These are phyloP conservation scores for Triplophysa bombifrons DNA, from an alignment of 2,797 vertebrate species.

Conservation along the genomic window DNA sequence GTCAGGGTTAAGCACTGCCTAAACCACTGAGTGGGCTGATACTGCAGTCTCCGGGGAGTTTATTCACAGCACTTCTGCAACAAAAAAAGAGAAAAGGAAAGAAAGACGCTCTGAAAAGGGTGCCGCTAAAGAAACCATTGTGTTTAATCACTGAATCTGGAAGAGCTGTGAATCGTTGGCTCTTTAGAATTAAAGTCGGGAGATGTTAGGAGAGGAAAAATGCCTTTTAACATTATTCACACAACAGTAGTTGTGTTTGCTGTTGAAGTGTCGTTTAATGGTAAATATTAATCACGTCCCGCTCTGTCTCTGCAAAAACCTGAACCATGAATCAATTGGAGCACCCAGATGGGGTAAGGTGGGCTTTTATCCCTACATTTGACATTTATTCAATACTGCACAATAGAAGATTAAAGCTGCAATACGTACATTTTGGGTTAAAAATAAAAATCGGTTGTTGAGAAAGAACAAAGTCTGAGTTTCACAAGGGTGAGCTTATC, in stretches of 20 bases:
- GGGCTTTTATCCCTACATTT: not conserved
- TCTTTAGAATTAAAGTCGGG: not conserved
- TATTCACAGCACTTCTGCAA: constrained; percentile 57
- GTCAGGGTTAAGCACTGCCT: constrained; percentile 81
- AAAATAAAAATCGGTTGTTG: no score
- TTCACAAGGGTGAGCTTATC: no score
- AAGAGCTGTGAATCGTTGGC: not conserved
- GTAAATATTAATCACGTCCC: not conserved
- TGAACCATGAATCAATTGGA: not conserved
- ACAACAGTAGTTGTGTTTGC: not conserved
- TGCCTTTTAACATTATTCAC: not conserved
- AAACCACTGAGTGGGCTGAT: constrained; percentile 74
- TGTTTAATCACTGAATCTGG: not conserved
- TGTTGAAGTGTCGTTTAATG: no score
- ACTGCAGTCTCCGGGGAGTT: constrained; percentile 67
- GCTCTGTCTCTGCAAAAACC: not conserved
- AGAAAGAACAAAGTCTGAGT: no score
- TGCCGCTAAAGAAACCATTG: not conserved
- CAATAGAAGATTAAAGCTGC: not conserved
- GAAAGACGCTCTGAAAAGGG: constrained; percentile 52
- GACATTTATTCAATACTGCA: not conserved
- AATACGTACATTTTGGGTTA: no score
- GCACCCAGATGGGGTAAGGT: not conserved
- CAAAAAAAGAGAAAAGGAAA: constrained; percentile 17
- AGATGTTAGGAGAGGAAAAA: not conserved